These are phyloP conservation scores for Nymphalis io DNA, from an alignment of 1,140 invertebrate genomes.

Conservation along the genomic window DNA sequence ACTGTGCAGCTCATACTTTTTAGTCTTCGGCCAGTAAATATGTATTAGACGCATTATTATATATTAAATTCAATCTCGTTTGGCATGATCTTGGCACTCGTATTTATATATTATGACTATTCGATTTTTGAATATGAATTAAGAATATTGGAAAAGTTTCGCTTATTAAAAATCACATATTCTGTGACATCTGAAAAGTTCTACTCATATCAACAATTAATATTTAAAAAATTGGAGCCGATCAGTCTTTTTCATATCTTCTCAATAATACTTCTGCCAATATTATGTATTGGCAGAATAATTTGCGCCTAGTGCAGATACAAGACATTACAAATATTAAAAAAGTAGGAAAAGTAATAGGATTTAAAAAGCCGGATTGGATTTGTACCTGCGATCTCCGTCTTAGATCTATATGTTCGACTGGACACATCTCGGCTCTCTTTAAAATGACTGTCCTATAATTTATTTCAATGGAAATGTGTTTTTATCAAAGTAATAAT, in stretches of 20 bases:
- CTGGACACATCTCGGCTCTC: no score
- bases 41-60: neutral
- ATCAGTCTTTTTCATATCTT: no score
- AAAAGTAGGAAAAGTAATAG: neutral
- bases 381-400: neutral
- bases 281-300: no score
- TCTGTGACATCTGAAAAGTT: neutral
- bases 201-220: no score
- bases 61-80: slow-evolving; percentile 11
- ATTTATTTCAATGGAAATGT: neutral
- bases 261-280: no score
- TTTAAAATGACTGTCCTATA: neutral
- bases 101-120: slow-evolving; percentile 12
- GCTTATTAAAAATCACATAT: neutral
- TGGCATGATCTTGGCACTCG: slow-evolving; percentile 14
- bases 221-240: no score
- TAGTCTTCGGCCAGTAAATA: slow-evolving; percentile 29
- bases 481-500: slow-evolving; percentile 5
- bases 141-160: slow-evolving; percentile 1
- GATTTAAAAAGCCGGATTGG: neutral
- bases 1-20: slow-evolving; percentile 7
- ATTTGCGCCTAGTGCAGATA: no score
- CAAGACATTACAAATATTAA: neutral
- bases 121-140: slow-evolving; percentile 9
- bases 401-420: no score